Evolutionary conservation across 2,113 vertebrate genomes (phyloP).

Genomic region (Ifrita kowaldi): DNA sequence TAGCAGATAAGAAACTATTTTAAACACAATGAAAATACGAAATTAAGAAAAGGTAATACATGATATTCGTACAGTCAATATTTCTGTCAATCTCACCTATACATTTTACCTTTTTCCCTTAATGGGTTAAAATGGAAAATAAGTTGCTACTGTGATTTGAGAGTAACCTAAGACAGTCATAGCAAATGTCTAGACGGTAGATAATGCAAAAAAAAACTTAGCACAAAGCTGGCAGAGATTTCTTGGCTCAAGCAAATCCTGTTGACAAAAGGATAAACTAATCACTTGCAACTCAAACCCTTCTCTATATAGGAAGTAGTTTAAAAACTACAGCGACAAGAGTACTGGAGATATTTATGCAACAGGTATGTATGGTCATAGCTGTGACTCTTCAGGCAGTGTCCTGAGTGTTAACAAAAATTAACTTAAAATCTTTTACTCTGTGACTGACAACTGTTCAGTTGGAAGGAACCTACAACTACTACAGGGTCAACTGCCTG

Average conservation of each 20-base stretch:
- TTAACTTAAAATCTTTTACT: not conserved
- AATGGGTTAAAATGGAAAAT: not conserved
- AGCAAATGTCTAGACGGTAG: not conserved
- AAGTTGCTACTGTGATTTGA: not conserved
- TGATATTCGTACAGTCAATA: not conserved
- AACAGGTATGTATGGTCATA: not conserved
- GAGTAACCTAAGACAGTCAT: not conserved
- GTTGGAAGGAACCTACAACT: not conserved
- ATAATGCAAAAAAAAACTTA: not conserved
- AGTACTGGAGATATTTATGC: not conserved
- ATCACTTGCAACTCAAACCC: not conserved
- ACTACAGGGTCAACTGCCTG: not conserved
- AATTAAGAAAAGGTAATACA: not conserved
- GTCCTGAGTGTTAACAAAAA: not conserved
- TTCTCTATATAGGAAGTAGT: not conserved
- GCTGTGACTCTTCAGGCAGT: not conserved
- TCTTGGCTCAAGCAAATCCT: not conserved
- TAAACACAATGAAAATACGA: not conserved
- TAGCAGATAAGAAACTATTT: not conserved
- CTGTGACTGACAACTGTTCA: not conserved
- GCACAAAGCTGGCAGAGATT: not conserved
- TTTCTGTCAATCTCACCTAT: not conserved
- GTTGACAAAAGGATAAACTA: not conserved
- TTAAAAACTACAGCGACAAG: not conserved
- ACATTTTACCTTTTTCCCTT: not conserved